phyloP scores from a whole-genome alignment of 2,113 vertebrate genomes.

The Podilymbus podiceps region DNA sequence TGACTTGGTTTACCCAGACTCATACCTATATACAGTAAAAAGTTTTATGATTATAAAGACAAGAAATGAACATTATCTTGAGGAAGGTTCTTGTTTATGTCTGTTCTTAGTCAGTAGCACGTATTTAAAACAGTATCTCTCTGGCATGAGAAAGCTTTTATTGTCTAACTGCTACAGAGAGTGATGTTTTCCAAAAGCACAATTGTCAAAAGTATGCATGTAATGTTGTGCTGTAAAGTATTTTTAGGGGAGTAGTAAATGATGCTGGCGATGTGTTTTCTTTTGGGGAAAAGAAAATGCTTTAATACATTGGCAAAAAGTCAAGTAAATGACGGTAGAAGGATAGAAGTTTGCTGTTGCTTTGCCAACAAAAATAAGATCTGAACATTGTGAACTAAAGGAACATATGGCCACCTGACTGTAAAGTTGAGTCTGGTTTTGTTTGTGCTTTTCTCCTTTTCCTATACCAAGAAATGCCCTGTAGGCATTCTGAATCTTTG shows the following conservation, averaged over 20 bases:
- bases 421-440: not conserved
- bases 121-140: not conserved
- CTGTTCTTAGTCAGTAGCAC: not conserved
- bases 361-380: constrained; percentile 6
- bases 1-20: not conserved
- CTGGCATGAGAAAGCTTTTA: not conserved
- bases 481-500: not conserved
- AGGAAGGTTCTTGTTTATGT: not conserved
- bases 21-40: not conserved
- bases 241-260: not conserved
- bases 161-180: not conserved
- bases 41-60: not conserved
- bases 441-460: not conserved
- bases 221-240: not conserved
- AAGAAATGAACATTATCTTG: not conserved
- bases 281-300: not conserved
- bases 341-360: not conserved
- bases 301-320: not conserved
- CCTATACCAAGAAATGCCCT: not conserved
- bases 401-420: not conserved
- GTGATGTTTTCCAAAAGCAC: not conserved
- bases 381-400: not conserved
- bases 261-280: not conserved
- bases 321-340: not conserved
- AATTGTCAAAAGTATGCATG: not conserved